A percentile compares a stretch with the other conserved stretches of the same genome.
Evolutionary conservation across 2,888 invertebrate species (phyloP).

Genomic region (Odontomyia ornata): DNA sequence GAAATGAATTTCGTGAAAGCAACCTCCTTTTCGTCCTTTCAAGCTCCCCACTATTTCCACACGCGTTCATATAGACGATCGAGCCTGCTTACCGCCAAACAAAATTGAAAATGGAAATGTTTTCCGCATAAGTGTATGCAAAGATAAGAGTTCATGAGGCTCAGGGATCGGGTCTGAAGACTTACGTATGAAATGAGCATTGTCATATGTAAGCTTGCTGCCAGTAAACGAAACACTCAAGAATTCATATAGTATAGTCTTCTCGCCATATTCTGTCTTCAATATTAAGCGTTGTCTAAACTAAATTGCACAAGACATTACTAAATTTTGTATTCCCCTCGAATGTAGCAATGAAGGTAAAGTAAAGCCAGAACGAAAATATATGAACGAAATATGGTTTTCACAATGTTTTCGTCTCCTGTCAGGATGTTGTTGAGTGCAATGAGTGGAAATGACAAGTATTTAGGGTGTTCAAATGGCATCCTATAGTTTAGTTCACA

Average conservation of each 20-base stretch:
- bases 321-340: not conserved
- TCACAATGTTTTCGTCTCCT: no score
- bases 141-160: slow-evolving; percentile 6
- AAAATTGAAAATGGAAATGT: no score
- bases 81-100: no score
- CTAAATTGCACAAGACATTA: slow-evolving; percentile 18
- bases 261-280: not conserved
- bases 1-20: slow-evolving; percentile 13
- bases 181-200: slow-evolving; percentile 4
- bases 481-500: not conserved
- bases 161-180: no score
- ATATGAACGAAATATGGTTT: no score
- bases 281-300: not conserved
- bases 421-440: no score
- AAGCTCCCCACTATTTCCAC: not conserved
- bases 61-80: no score
- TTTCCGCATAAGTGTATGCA: not conserved
- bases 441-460: slow-evolving; percentile 33
- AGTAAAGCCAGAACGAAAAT: not conserved
- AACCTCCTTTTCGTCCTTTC: not conserved
- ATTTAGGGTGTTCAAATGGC: slow-evolving; percentile 1
- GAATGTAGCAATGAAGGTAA: not conserved
- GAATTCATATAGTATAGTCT: not conserved
- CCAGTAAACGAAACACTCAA: not conserved
- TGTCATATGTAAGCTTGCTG: slow-evolving; percentile 1